Base-by-base conservation (phyloP, 1,140 invertebrate genomes). In the Diuraphis noxia region DNA sequence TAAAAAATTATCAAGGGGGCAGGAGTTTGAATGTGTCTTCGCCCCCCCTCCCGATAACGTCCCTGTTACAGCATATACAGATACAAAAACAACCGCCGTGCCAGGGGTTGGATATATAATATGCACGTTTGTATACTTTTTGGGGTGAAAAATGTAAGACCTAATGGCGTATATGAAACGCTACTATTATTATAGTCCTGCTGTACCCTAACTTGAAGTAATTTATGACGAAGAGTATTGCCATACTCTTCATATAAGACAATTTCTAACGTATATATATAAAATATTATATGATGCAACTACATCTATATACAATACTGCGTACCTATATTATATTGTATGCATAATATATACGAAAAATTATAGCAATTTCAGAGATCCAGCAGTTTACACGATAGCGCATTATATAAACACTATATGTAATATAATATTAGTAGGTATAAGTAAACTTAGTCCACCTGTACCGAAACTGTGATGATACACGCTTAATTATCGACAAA, bases 131-230 rank as follows among this genome's bases (percentile, higher is more conserved):
- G 23, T 87, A 30, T 87, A 38, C 36, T 87, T 88, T 88, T 88
- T 38, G 86, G 86, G 86, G 25, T 52, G 82, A 43, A 52, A 87
- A 63, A 63, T 87, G 36, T 63, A 63, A 88, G 40, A 88, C 86
- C 36, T 88, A 88, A 88, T 88, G 86, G 86, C 49, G 36, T 88
- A 88, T 88, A 88, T 88, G 36, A 88, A 88, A 88, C 21, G 85
- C 85, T 36, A 86, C 84, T 49, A 46, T 25, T 17, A 38, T 40
- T 17, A 38, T 56, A 87, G 17, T 38, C 23, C 49, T 23, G 23
- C 38, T 8, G 36, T 19, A 63, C 85, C 86, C 86, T 63, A 88
- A 63, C 13, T 40, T 8, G 36, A 30, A 56, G 34, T 88, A 88
- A 88, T 88, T 88, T 88, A 88, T 63, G 52, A 40, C 86, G 25